A percentile compares a stretch with the other conserved stretches of the same genome.
Evolutionary conservation across 2,888 invertebrate genomes (phyloP).

Genomic region (Rotaria sp.): DNA sequence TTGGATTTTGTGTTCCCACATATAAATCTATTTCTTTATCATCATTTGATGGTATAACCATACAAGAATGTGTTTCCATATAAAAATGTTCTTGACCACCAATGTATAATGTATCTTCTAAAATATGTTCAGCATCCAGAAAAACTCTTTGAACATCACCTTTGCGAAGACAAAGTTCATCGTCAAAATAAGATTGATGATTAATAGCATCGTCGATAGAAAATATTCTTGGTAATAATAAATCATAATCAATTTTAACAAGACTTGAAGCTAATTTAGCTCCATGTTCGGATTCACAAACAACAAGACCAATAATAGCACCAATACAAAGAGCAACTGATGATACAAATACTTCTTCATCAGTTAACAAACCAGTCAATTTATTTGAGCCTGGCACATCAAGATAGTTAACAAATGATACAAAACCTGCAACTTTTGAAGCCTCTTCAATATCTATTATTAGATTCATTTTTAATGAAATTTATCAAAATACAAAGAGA

Average conservation of each 20-base stretch:
- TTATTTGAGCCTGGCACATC: no score
- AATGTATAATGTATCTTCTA: conserved; percentile 72
- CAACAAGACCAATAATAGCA: conserved; percentile 51
- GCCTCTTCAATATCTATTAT: no score
- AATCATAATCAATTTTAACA: conserved; percentile 45
- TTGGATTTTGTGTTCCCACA: conserved; percentile 66
- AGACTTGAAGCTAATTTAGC: conserved; percentile 44
- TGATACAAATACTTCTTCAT: conserved; percentile 77
- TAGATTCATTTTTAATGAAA: no score
- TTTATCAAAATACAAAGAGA: no score
- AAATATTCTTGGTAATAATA: conserved; percentile 42
- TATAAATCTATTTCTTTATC: conserved; percentile 77
- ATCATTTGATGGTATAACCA: conserved; percentile 59
- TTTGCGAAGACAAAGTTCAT: conserved; percentile 16
- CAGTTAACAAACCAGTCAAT: conserved; percentile 66
- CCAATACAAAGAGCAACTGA: conserved; percentile 65
- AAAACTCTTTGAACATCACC: conserved; percentile 62
- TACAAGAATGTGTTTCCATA: conserved; percentile 67
- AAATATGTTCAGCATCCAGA: conserved; percentile 64
- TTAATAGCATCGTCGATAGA: conserved; percentile 47
- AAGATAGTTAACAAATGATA: no score
- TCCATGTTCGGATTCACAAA: conserved; percentile 45
- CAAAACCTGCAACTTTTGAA: no score
- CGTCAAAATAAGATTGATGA: conserved; percentile 42
- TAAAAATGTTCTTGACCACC: conserved; percentile 96